A percentile compares a stretch with the other conserved stretches of the same genome.
Conservation (phyloP, 1,140 invertebrate genomes). For the Alviniconcha marisindica region DNA sequence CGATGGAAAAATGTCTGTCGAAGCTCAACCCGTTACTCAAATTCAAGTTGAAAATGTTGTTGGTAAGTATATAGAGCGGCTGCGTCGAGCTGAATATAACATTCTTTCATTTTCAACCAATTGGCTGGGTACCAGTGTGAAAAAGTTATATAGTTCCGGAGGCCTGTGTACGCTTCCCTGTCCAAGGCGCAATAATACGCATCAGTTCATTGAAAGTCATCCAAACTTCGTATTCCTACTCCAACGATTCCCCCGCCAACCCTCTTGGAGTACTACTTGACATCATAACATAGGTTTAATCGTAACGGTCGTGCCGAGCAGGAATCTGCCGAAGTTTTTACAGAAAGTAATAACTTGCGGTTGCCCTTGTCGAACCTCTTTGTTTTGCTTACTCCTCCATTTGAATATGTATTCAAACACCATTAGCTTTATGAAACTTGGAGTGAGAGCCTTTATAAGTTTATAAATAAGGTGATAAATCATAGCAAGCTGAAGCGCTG, state of each 20-base stretch:
- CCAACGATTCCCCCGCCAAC: constrained; percentile 34
- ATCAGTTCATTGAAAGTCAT: constrained; percentile 45
- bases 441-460: too few relatives aligned
- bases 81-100: constrained; percentile 4
- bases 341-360: too few relatives aligned
- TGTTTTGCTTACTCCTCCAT: too few relatives aligned
- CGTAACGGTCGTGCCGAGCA: too few relatives aligned
- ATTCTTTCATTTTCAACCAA: not conserved
- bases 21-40: constrained; percentile 59
- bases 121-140: not conserved
- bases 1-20: constrained; percentile 67
- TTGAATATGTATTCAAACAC: too few relatives aligned
- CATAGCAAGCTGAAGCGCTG: too few relatives aligned
- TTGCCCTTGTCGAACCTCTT: too few relatives aligned
- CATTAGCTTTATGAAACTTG: too few relatives aligned
- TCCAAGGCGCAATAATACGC: constrained; percentile 63
- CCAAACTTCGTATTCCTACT: constrained; percentile 60
- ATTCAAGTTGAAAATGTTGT: constrained; percentile 69
- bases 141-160: constrained; percentile 51
- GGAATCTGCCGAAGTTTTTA: too few relatives aligned
- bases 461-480: too few relatives aligned
- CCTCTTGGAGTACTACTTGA: too few relatives aligned
- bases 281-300: too few relatives aligned
- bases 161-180: constrained; percentile 46
- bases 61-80: constrained; percentile 53